phyloP scores from a whole-genome alignment of 2,888 invertebrate genomes.

The Eurytoma adleriae region DNA sequence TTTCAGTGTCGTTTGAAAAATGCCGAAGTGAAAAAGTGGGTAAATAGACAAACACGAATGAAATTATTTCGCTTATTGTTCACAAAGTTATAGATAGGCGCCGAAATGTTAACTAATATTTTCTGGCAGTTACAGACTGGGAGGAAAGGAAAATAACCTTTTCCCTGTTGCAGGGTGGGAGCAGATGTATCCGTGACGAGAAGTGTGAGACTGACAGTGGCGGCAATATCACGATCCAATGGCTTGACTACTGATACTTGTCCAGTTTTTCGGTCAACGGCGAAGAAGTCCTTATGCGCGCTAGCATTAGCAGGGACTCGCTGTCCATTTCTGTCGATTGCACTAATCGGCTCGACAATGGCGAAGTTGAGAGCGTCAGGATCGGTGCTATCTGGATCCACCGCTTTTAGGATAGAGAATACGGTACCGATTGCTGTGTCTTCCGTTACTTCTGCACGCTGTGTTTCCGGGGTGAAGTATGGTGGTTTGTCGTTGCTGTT shows the following conservation, averaged over 20 bases:
- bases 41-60: too few species aligned
- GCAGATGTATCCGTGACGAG: constrained; percentile 90
- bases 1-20: neutral
- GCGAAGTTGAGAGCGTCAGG: constrained; percentile 83
- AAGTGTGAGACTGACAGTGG: constrained; percentile 87
- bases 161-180: constrained; percentile 84
- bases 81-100: too few species aligned
- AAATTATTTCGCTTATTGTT: too few species aligned
- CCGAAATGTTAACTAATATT: neutral
- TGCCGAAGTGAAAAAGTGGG: neutral
- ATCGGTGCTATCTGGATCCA: constrained; percentile 87
- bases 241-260: constrained; percentile 81
- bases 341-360: constrained; percentile 84
- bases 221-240: constrained; percentile 83
- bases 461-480: constrained; percentile 86
- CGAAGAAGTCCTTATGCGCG: constrained; percentile 81
- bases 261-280: constrained; percentile 80
- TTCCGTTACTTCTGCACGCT: constrained; percentile 88
- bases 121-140: neutral
- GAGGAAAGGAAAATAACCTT: constrained; percentile 77
- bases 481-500: constrained; percentile 94
- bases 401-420: constrained; percentile 84
- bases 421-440: constrained; percentile 85
- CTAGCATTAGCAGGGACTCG: constrained; percentile 77
- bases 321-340: constrained; percentile 89